Conservation (phyloP, 2,888 invertebrate genomes). For the Acanthoscelides obtectus region DNA sequence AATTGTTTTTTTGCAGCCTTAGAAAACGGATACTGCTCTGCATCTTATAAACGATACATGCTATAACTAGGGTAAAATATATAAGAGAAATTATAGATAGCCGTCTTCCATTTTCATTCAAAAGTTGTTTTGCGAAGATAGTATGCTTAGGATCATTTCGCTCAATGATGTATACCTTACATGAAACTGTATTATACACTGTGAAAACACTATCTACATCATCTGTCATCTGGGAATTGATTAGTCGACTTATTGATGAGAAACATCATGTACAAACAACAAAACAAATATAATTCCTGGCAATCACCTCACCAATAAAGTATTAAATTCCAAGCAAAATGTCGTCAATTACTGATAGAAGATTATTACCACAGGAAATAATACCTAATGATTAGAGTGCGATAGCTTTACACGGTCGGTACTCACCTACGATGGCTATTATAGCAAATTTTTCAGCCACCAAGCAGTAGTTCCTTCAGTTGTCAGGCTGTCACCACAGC, state of each 20-base stretch:
- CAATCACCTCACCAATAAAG: background rate
- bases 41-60: too few relatives aligned
- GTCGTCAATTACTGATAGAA: background rate
- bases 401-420: background rate
- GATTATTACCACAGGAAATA: background rate
- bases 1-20: too few relatives aligned
- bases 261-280: background rate
- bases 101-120: too few relatives aligned
- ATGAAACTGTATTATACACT: too few relatives aligned
- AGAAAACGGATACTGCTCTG: too few relatives aligned
- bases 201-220: too few relatives aligned
- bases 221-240: background rate
- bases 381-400: background rate
- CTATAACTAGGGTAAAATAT: too few relatives aligned
- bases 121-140: too few relatives aligned
- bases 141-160: too few relatives aligned
- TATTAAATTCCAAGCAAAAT: background rate
- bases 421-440: background rate
- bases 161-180: too few relatives aligned
- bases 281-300: background rate
- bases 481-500: background rate
- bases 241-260: background rate
- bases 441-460: background rate
- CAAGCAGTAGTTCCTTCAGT: background rate
- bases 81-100: too few relatives aligned